Percentiles rank a stretch among this genome's conserved stretches.
These are phyloP conservation scores for Adelges cooleyi DNA, from an alignment of 1,140 invertebrate species.

Conservation along the genomic window DNA sequence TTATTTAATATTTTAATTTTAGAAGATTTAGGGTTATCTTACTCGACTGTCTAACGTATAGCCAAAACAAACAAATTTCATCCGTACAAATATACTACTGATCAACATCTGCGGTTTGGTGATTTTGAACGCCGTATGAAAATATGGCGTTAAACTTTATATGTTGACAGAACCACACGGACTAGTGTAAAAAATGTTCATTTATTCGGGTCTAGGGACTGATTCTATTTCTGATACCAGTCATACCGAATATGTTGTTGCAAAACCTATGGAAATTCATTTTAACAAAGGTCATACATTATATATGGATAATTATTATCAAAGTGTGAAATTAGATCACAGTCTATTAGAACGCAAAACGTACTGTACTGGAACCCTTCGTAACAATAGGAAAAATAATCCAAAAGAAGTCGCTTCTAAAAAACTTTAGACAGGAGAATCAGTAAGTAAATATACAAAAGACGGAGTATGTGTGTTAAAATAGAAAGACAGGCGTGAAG, in stretches of 20 bases:
- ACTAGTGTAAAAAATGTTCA: not conserved
- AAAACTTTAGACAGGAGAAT: constrained; percentile 5
- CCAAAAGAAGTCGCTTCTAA: not conserved
- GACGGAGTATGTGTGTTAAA: constrained; percentile 32
- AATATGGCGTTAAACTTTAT: too few relatives aligned
- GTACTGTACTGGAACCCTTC: not conserved
- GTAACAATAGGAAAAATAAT: not conserved
- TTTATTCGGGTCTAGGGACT: not conserved
- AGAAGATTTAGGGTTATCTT: too few relatives aligned
- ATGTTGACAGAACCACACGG: not conserved
- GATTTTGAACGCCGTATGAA: too few relatives aligned
- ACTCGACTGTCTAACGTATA: too few relatives aligned
- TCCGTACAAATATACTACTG: too few relatives aligned
- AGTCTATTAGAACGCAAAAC: not conserved
- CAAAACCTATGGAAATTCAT: not conserved
- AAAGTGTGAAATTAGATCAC: not conserved
- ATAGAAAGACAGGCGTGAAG: constrained; percentile 37
- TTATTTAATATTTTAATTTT: too few relatives aligned
- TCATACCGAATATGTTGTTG: not conserved
- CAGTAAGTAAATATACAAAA: not conserved
- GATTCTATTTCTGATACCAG: not conserved
- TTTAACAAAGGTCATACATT: not conserved
- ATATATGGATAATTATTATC: not conserved
- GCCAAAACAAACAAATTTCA: too few relatives aligned
- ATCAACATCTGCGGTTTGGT: too few relatives aligned